These are phyloP conservation scores for Chloropsis hardwickii DNA, from an alignment of 2,113 vertebrate genomes.

Conservation along the genomic window DNA sequence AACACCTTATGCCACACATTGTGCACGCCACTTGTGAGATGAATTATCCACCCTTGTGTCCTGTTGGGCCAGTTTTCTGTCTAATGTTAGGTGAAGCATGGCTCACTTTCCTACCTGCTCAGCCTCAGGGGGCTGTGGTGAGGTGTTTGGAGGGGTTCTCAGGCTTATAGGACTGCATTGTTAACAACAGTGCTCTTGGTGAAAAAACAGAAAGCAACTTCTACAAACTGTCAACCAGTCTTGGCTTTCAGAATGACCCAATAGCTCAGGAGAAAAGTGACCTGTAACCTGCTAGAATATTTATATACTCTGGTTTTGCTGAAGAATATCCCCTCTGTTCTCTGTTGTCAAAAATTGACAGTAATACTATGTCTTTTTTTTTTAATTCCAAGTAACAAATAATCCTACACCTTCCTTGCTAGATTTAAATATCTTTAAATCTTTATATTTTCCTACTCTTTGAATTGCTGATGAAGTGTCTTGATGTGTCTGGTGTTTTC, in stretches of 20 bases:
- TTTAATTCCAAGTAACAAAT: not conserved
- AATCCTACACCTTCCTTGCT: not conserved
- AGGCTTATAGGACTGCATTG: not conserved
- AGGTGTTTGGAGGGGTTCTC: not conserved
- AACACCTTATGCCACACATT: not conserved
- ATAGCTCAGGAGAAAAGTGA: not conserved
- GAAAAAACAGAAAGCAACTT: not conserved
- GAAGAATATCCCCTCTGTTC: not conserved
- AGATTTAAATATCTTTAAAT: not conserved
- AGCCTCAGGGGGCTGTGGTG: not conserved
- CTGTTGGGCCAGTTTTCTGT: not conserved
- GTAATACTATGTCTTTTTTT: not conserved
- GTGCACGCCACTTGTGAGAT: fast-evolving
- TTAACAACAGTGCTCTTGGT: not conserved
- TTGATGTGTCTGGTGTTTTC: not conserved
- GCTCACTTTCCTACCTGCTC: not conserved
- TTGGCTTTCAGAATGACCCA: not conserved
- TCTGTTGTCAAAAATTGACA: not conserved
- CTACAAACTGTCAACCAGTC: not conserved
- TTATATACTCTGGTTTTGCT: not conserved
- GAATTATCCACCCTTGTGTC: not conserved
- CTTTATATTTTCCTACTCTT: not conserved
- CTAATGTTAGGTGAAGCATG: fast-evolving
- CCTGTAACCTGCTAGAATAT: not conserved
- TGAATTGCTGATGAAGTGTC: not conserved